Percentiles rank a stretch among this genome's conserved stretches.
These are phyloP conservation scores for Sylvicola cinctus DNA, from an alignment of 2,888 invertebrate genomes.

Conservation along the genomic window DNA sequence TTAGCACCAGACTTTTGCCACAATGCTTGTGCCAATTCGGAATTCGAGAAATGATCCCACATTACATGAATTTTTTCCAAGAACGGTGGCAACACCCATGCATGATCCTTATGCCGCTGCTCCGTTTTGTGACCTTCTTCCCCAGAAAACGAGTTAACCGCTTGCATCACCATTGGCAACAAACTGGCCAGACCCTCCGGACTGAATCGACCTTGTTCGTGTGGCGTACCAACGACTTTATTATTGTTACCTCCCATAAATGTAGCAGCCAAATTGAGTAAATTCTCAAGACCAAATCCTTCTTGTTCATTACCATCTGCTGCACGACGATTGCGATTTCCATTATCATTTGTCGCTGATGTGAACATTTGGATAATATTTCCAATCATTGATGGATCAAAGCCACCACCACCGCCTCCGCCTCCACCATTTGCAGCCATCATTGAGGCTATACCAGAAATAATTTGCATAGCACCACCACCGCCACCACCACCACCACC, in stretches of 20 bases:
- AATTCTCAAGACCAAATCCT: constrained; percentile 30
- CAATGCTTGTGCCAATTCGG: constrained; percentile 51
- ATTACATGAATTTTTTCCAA: constrained; percentile 46
- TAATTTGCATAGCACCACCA: constrained; percentile 20
- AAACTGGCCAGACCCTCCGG: constrained; percentile 27
- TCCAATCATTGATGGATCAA: constrained; percentile 34
- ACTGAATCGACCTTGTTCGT: constrained; percentile 7
- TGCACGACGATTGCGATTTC: constrained; percentile 12
- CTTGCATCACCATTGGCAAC: constrained; percentile 46
- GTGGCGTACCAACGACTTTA: constrained; percentile 15
- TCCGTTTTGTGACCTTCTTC: constrained; percentile 37
- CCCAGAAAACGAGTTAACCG: constrained; percentile 36
- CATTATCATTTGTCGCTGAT: constrained; percentile 14
- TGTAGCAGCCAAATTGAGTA: constrained; percentile 32
- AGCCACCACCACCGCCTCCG: constrained; percentile 29
- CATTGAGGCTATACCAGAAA: constrained; percentile 22
- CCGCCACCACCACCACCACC: constrained; percentile 17
- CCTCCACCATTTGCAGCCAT: constrained; percentile 19
- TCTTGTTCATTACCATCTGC: constrained; percentile 15
- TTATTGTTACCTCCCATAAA: constrained; percentile 26
- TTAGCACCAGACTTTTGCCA: constrained; percentile 55
- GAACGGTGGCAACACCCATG: constrained; percentile 49
- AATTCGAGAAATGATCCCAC: constrained; percentile 61
- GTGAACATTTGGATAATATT: constrained; percentile 34
- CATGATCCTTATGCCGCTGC: constrained; percentile 44